These are phyloP conservation scores for Diachasma alloeum DNA, from an alignment of 1,140 invertebrate species.

Conservation along the genomic window DNA sequence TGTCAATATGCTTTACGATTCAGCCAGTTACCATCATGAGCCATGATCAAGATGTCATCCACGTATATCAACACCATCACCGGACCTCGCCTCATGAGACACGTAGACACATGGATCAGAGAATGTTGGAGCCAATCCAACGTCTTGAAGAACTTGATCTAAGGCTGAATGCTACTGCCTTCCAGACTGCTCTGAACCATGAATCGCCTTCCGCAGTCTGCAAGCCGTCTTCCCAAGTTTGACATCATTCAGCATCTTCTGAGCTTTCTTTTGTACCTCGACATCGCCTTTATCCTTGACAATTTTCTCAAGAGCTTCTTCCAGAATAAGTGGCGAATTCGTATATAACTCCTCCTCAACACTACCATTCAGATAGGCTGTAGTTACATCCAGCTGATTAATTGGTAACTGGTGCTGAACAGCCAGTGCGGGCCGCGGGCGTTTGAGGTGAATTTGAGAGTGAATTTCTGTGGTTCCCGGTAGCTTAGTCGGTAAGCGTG, in stretches of 20 bases:
- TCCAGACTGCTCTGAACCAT: constrained; percentile 46
- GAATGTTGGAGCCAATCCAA: constrained; percentile 29
- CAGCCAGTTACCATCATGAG: background rate
- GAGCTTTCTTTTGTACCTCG: constrained; percentile 7
- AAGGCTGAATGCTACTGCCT: constrained; percentile 39
- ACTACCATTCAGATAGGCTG: constrained; percentile 50
- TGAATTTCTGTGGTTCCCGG: too few relatives aligned
- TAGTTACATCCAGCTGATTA: constrained; percentile 49
- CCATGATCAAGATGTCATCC: too few relatives aligned
- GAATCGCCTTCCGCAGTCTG: constrained; percentile 42
- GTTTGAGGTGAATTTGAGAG: too few relatives aligned
- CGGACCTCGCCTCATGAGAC: background rate
- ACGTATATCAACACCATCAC: constrained; percentile 22
- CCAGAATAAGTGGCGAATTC: constrained; percentile 36
- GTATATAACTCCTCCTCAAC: too few relatives aligned
- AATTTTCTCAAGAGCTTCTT: background rate
- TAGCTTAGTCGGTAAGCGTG: too few relatives aligned
- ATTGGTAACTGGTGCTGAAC: constrained; percentile 33
- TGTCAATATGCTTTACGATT: constrained; percentile 49
- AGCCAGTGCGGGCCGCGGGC: too few relatives aligned
- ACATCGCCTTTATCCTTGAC: background rate
- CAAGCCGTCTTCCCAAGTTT: constrained; percentile 34
- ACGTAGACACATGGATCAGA: constrained; percentile 28
- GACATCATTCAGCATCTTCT: constrained; percentile 26
- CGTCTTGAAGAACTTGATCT: constrained; percentile 20